Percentiles rank a stretch among this genome's conserved stretches.
These are phyloP conservation scores for Heteromurus nitidus DNA, from an alignment of 2,888 invertebrate genomes.

Conservation along the genomic window DNA sequence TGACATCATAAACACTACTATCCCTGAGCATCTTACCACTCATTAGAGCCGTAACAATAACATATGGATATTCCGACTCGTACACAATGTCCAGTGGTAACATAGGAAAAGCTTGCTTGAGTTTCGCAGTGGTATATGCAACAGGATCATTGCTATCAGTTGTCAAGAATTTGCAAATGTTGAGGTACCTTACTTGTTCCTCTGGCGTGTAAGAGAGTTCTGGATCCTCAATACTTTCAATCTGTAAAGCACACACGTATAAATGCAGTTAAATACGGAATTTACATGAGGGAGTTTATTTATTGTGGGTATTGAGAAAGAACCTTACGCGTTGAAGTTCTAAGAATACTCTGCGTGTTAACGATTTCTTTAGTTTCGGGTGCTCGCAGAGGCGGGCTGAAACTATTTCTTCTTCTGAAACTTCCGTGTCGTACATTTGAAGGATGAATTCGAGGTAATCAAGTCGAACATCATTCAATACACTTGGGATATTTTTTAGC, in stretches of 20 bases:
- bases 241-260: conserved; percentile 4
- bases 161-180: conserved; percentile 17
- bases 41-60: neutral
- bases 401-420: conserved; percentile 40
- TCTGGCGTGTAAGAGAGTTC: neutral
- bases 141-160: conserved; percentile 7
- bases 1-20: too few relatives aligned
- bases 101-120: conserved; percentile 19
- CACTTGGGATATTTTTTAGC: conserved; percentile 65
- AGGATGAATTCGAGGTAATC: conserved; percentile 47
- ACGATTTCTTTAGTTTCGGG: conserved; percentile 16
- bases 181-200: conserved; percentile 1
- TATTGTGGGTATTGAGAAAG: neutral
- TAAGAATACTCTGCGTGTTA: neutral
- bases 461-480: conserved; percentile 49
- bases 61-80: conserved; percentile 51
- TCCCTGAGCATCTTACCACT: conserved; percentile 17
- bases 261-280: neutral
- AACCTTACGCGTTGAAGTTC: conserved; percentile 38
- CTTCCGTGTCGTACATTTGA: conserved; percentile 21
- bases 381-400: neutral
- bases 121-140: neutral
- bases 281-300: neutral
- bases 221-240: neutral
- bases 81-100: conserved; percentile 48